A percentile compares a stretch with the other conserved stretches of the same genome.
Conservation (phyloP, 2,113 vertebrate genomes). For the Cynoglossus semilaevis region DNA sequence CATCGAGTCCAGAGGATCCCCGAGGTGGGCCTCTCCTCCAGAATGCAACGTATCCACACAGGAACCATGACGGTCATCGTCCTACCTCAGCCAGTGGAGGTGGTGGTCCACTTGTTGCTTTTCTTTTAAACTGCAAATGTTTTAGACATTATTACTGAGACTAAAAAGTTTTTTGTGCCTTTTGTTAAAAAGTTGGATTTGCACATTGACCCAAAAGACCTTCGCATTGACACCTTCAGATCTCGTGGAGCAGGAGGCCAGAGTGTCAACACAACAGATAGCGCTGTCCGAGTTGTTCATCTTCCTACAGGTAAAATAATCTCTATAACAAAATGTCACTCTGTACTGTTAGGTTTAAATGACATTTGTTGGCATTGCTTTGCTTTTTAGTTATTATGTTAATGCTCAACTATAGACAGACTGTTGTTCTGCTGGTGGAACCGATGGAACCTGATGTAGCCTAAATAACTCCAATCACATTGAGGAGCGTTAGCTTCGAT, state of each 20-base stretch:
- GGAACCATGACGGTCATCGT: constrained; percentile 93
- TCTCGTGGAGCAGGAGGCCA: constrained; percentile 91
- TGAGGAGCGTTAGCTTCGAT: too few relatives aligned
- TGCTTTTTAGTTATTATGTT: neutral
- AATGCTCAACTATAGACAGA: too few relatives aligned
- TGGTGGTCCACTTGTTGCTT: constrained; percentile 73
- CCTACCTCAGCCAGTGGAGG: constrained; percentile 87
- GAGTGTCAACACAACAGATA: constrained; percentile 93
- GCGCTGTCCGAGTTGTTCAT: constrained; percentile 89
- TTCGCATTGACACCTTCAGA: constrained; percentile 90
- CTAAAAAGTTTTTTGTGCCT: neutral
- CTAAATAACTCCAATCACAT: too few relatives aligned
- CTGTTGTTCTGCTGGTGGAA: too few relatives aligned
- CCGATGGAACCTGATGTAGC: too few relatives aligned
- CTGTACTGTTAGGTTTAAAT: neutral
- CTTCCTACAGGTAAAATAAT: constrained; percentile 84
- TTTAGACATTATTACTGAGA: neutral
- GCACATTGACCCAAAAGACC: constrained; percentile 83
- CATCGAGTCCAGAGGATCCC: constrained; percentile 95
- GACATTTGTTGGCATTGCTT: too few relatives aligned
- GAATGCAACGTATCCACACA: constrained; percentile 96
- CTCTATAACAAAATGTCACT: neutral
- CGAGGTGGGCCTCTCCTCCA: constrained; percentile 86
- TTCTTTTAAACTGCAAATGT: neutral
- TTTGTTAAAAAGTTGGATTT: constrained; percentile 79